phyloP scores from a whole-genome alignment of 2,113 vertebrate genomes.

The Pedionomus torquatus region DNA sequence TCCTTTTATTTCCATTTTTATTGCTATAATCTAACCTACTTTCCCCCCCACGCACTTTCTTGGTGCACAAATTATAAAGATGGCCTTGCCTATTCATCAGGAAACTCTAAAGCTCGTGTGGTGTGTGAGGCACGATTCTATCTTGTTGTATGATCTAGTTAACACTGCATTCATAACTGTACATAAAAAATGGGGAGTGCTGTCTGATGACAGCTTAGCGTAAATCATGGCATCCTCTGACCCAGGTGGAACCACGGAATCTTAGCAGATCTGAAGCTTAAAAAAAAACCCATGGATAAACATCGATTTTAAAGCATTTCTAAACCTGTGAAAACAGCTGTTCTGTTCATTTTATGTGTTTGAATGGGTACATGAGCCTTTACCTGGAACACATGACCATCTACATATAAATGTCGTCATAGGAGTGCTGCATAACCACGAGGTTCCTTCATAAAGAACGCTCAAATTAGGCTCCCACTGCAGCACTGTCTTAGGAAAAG shows the following conservation, averaged over 20 bases:
- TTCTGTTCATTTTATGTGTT: neutral
- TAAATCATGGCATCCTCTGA: neutral
- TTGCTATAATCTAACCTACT: neutral
- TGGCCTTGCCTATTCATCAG: neutral
- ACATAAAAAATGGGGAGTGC: neutral
- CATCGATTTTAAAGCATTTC: neutral
- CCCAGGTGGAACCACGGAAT: neutral
- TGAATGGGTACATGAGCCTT: neutral
- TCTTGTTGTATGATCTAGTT: conserved; percentile 16
- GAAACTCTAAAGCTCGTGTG: rapidly evolving
- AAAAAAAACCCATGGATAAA: neutral
- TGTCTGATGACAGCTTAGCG: neutral
- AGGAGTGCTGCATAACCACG: neutral
- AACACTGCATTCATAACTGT: neutral
- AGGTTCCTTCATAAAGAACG: rapidly evolving
- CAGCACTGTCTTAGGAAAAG: neutral
- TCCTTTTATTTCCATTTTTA: conserved; percentile 60
- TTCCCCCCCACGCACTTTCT: no score
- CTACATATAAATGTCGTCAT: neutral
- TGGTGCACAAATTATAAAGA: conserved; percentile 5
- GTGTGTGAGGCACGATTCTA: neutral
- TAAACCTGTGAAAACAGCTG: neutral
- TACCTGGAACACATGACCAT: neutral
- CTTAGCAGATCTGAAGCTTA: neutral
- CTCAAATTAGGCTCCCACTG: neutral